These are phyloP conservation scores for Heliopora coerulea DNA, from an alignment of 92 coral and sea anemone species.

Conservation along the genomic window DNA sequence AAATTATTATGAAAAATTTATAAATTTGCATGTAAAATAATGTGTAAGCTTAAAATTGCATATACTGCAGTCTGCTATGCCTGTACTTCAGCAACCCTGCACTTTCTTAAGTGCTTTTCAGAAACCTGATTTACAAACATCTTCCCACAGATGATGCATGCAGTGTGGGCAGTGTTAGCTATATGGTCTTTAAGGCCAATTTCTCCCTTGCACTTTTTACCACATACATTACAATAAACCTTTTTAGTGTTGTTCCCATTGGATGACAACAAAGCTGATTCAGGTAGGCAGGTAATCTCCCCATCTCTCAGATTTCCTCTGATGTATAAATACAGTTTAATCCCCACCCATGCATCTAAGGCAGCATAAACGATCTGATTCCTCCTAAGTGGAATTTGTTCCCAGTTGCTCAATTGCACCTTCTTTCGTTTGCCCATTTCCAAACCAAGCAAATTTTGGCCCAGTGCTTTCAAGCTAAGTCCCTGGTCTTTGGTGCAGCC, in stretches of 20 bases:
- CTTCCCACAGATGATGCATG: slow-evolving; percentile 63
- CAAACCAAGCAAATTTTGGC: slow-evolving; percentile 51
- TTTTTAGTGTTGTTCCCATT: too few species aligned
- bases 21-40: too few species aligned
- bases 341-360: slow-evolving; percentile 80
- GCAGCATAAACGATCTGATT: slow-evolving; percentile 73
- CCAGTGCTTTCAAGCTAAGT: slow-evolving; percentile 58
- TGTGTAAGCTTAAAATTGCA: too few species aligned
- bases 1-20: too few species aligned
- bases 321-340: slow-evolving; percentile 57
- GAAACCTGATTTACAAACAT: slow-evolving; percentile 57
- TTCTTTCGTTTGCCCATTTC: slow-evolving; percentile 61
- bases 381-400: slow-evolving; percentile 49
- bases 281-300: slow-evolving; percentile 1
- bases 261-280: neutral
- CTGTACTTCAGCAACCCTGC: slow-evolving; percentile 17
- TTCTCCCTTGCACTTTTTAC: slow-evolving; percentile 35
- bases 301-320: slow-evolving; percentile 10
- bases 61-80: too few species aligned
- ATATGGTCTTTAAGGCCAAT: slow-evolving; percentile 54
- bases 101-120: slow-evolving; percentile 54
- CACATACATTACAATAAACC: slow-evolving; percentile 30
- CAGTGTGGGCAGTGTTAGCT: slow-evolving; percentile 50
- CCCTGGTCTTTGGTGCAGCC: slow-evolving; percentile 36
- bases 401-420: slow-evolving; percentile 70